Base-by-base conservation (phyloP, 2,888 invertebrate genomes). In the Microctonus hyperodae region DNA sequence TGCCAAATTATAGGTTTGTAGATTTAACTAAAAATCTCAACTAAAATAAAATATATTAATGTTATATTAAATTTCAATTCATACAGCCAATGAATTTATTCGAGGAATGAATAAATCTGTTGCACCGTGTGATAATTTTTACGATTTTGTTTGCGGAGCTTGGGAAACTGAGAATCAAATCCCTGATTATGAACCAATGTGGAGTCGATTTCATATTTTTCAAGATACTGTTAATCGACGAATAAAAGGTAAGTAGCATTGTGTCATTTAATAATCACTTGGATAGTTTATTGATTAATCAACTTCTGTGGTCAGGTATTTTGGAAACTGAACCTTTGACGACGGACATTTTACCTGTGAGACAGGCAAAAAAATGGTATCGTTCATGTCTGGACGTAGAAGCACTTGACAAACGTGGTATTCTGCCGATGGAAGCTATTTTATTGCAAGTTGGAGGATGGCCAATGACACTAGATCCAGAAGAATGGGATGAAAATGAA, bases 381-480 rank as follows among this genome's bases (percentile, higher is more conserved):
- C 68, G 35, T 16, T 67, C 73, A 13, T 75, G 75, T 48, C 65
- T 72, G 63, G 40, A 73, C 23, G 71, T 67, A 68, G 73, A 72
- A 73, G 56, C 44, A 0, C 22, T 48, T 20, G 37, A 56, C 20
- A 48, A 76, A n/a, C 85, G 87, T 58, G 90, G 89, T 23, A 83
- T 90, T 51, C 82, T 85, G 57, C 91, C 90, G 0, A 86, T 92
- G 56, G 79, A 87, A 71, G 77, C 82, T 1, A 80, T 88, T 7
- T 82, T 92, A 3, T 75, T 80, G 23, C 53, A 64, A 51, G 68
- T 70, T 16, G 75, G 75, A 35, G 74, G 74, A 3, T 74, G 74
- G 75, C 74, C 75, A 20, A 67, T 75, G 37, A 63, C 63, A 31
- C 70, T 69, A 65, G 59, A 35, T 5, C 23, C 60, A 22, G 62